Evolutionary conservation across 2,797 vertebrate genomes (phyloP), one percentile per base, ranked within the genome.

Genomic region (Anomalospiza imberbis): DNA sequence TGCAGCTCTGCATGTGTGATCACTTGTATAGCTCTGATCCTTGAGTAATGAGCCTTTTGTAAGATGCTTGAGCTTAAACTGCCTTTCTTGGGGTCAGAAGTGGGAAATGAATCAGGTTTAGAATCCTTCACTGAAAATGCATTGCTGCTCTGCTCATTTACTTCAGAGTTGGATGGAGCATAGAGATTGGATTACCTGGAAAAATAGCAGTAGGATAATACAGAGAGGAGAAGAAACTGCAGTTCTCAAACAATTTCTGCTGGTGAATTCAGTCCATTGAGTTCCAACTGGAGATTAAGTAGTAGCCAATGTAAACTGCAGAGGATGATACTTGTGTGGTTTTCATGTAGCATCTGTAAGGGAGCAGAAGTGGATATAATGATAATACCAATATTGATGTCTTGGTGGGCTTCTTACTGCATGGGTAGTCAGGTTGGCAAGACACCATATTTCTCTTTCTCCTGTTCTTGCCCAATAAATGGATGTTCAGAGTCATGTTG

Each of bases 311-410:
- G 40, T 14, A 26, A 53, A 31, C 72, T 63, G n/a, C 15, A 36
- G 50, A 53, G 29, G 22, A 7, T 36, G 22, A 6, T 36, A 8
- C 21, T 42, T 60, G 19, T 6, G 6, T 15, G 4, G 20, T 20
- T 71, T 44, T 47, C 0, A 1, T 14, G 1, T 7, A 5, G 29
- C 21, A 26, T 10, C 29, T 22, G 4, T 31, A 10, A 55, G 10
- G 80, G 44, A 58, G 28, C 31, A 62, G 25, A n/a, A n/a, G 8
- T 40, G 8, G 29, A 3, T 48, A 2, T 20, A 15, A 31, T 20
- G 2, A 25, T 58, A 16, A 29, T 13, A 21, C 12, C 12, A 48
- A 4, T 51, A 17, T 10, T 60, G 4, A 19, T n/a, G 24, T 32
- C 38, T 60, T 62, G 42, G 17, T 45, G 36, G 26, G 16, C 18